Base-by-base conservation (phyloP, 2,113 vertebrate genomes). In the Cebidichthys violaceus region DNA sequence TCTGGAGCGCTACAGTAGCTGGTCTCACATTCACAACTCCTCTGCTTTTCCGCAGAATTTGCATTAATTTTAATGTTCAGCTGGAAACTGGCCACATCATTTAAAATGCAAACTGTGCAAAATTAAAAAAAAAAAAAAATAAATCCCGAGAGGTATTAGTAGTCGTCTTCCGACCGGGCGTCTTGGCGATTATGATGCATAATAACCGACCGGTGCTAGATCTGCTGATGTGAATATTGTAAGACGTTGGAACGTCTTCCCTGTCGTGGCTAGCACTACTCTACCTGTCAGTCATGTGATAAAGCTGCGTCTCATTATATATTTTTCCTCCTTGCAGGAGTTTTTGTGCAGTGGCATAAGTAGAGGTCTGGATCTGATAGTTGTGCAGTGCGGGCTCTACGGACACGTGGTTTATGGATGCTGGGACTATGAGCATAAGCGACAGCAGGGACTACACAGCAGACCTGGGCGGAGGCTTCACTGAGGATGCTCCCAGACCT, bases 401-500 rank as follows among this genome's bases (percentile, higher is more conserved):
- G 74, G 93, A 88, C 88, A 92, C 89, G 83, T 92, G 64, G 2
- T 89, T 84, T 90, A 90, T 94, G 90, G 94, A 92, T 88, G 87
- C 94, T 91, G 90, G 93, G 94, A 97, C 95, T 94, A 99, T 99
- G 98, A 99, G 94, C 93, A 89, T 96, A 90, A 97, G 96, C 88
- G 95, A 96, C 92, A 96, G 96, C 91, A 94, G 95, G 90, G 94
- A 95, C 89, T 98, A 96, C 94, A 92, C 95, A 83, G 93, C 96
- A 94, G 97, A 98, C 93, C 95, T 97, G 0, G 97, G 96, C 86
- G 94, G 96, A 89, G 96, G 97, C 95, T 99, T 99, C 95, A 99
- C 97, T 77, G 98, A 99, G 94, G 97, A 99, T 94, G 97, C 98
- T 81, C 98, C 98, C 6, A 96, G 98, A 88, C 98, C 98, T 62